These are phyloP conservation scores for Alectura lathami DNA, from an alignment of 2,113 vertebrate species.

Conservation along the genomic window DNA sequence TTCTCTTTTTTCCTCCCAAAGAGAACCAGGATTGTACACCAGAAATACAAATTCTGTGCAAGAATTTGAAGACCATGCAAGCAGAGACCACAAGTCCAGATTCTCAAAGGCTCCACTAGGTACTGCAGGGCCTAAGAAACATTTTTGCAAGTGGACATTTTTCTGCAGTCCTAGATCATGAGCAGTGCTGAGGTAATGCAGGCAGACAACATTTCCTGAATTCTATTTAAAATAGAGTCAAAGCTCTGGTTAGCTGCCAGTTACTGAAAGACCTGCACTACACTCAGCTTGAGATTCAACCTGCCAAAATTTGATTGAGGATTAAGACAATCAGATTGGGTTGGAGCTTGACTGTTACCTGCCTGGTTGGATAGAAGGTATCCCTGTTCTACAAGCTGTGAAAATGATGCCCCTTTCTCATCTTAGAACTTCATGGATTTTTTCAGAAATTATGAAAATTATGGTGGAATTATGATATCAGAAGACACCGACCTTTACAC, in stretches of 20 bases:
- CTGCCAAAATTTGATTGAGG: not conserved
- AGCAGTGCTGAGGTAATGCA: not conserved
- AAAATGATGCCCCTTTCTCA: not conserved
- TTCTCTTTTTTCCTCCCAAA: not conserved
- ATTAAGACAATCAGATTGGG: not conserved
- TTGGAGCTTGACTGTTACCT: not conserved
- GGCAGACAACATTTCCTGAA: not conserved
- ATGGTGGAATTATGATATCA: not conserved
- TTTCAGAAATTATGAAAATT: too few species aligned
- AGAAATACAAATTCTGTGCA: not conserved
- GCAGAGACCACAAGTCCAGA: not conserved
- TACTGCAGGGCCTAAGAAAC: not conserved
- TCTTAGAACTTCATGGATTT: not conserved
- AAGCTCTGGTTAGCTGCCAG: not conserved
- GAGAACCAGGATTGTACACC: fast-evolving
- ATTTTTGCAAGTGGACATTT: not conserved
- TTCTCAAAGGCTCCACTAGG: not conserved
- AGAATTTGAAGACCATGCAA: not conserved
- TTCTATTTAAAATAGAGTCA: not conserved
- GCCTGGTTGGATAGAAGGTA: not conserved
- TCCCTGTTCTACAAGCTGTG: not conserved
- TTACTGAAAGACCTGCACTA: not conserved
- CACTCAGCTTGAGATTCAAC: not conserved
- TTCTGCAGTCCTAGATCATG: not conserved
- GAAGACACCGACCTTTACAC: not conserved